phyloP scores from a whole-genome alignment of 2,797 vertebrate genomes.

The Propithecus deckenii region DNA sequence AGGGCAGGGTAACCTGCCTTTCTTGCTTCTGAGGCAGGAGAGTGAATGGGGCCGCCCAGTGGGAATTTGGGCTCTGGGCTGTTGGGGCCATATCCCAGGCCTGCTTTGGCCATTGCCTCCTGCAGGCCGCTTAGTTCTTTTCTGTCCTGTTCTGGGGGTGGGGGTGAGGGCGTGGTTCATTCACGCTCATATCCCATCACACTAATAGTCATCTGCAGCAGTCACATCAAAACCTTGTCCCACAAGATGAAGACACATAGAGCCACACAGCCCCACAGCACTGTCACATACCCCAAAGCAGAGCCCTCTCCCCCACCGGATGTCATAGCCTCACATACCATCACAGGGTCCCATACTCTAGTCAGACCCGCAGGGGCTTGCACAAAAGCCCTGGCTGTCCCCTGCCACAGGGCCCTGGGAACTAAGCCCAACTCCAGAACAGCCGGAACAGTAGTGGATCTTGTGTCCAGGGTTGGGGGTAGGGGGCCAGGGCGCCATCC shows the following conservation, averaged over 20 bases:
- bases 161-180: background rate
- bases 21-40: conserved; percentile 13
- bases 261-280: background rate
- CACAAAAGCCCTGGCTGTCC: background rate
- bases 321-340: background rate
- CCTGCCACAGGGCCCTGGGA: background rate
- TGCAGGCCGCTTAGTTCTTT: conserved; percentile 49
- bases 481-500: background rate
- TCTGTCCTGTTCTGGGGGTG: background rate
- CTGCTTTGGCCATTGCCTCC: conserved; percentile 23
- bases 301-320: background rate
- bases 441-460: background rate
- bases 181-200: background rate
- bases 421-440: background rate
- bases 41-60: background rate
- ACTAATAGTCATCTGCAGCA: background rate
- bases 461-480: background rate
- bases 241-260: background rate
- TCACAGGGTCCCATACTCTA: background rate
- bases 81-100: background rate
- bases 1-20: background rate
- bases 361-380: background rate
- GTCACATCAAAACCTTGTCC: background rate
- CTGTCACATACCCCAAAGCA: background rate
- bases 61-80: background rate